Conservation (phyloP, 2,113 vertebrate genomes). For the Mustela lutreola region DNA sequence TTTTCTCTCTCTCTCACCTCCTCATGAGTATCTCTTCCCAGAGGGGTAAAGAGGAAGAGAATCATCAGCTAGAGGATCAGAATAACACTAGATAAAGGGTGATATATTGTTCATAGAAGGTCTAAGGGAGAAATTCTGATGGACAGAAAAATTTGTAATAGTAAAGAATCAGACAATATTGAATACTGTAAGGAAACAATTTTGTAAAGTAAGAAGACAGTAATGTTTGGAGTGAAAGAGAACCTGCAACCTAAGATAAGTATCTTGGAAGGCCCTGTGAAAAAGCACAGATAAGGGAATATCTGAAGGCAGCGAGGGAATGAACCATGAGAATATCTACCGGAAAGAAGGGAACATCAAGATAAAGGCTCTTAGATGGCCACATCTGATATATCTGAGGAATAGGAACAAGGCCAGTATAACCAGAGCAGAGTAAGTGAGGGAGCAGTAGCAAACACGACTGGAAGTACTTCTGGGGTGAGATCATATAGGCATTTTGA, state of each 20-base stretch:
- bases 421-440: background rate
- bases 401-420: background rate
- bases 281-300: constrained; percentile 5
- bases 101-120: background rate
- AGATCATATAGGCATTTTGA: background rate
- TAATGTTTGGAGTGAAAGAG: background rate
- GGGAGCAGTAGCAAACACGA: background rate
- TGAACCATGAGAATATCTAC: background rate
- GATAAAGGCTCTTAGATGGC: background rate
- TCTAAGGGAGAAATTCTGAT: constrained; percentile 8
- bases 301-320: background rate
- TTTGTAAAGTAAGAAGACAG: background rate
- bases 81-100: background rate
- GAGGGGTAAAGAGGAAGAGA: constrained; percentile 22
- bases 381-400: background rate
- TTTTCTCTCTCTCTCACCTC: background rate
- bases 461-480: background rate
- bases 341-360: background rate
- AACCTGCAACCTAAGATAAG: background rate
- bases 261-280: background rate
- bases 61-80: background rate
- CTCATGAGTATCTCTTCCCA: background rate
- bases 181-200: background rate
- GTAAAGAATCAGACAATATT: background rate
- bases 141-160: background rate